Evolutionary conservation across 2,888 invertebrate species (phyloP), one percentile per base, ranked within the genome.

Genomic region (Tetragonisca angustula): DNA sequence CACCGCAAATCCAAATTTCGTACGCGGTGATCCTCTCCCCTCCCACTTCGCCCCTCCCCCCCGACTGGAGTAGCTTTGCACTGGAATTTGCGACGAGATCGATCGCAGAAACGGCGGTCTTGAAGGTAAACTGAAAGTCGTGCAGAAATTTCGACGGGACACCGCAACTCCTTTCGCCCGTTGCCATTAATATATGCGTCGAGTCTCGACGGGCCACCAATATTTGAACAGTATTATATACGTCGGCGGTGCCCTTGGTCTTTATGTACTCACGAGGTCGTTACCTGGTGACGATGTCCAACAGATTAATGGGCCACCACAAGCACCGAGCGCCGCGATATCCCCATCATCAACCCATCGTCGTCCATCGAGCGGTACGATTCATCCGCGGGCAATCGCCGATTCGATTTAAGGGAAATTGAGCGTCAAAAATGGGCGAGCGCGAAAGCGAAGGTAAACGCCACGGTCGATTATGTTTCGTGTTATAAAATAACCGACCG

Each of bases 241-340:
- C 50, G 76, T 64, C 74, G 64, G 32, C 17, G 15, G 17, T 52
- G 52, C 21, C 49, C 50, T 74, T 61, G 27, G 56, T 52, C 76
- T 73, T 65, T 67, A 61, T 74, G 74, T 71, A 67, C 83, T 70
- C 32, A 70, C 70, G 9, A 43, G 73, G 50, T 67, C 64, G 68
- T 82, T 77, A 76, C 54, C 59, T 50, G 24, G 64, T 52, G 73
- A 77, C 54, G 68, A 50, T 61, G n/a, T 49, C 68, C 32, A 73
- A 83, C 77, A 43, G 81, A 73, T 71, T 77, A 82, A 83, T 77
- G 69, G 76, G 3, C 73, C 24, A 3, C 69, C 24, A 72, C 65
- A 72, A 83, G 76, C 72, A 81, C 67, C 17, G 43, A 43, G 43
- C 9, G 61, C 54, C 43, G 61, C 54, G 72, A 27, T 69, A 65